A percentile compares a stretch with the other conserved stretches of the same genome.
Evolutionary conservation across 2,113 vertebrate genomes (phyloP).

Genomic region (Oncorhynchus tshawytscha): DNA sequence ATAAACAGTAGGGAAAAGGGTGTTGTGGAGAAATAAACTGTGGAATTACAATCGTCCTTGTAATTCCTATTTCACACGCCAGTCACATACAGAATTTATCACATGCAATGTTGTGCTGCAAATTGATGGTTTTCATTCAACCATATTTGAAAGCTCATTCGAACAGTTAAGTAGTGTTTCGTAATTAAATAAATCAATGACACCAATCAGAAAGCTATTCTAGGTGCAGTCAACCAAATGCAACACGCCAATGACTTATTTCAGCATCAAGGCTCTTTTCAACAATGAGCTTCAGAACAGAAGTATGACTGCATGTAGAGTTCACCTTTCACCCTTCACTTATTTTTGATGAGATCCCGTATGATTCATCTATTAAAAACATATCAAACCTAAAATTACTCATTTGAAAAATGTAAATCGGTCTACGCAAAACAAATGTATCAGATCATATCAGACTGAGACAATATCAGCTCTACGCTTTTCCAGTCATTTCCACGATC

Average conservation of each 20-base stretch:
- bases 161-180: neutral
- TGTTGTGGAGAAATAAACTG: no score
- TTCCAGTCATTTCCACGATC: no score
- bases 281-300: neutral
- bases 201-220: neutral
- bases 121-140: neutral
- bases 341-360: neutral
- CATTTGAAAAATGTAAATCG: neutral
- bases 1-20: no score
- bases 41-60: no score
- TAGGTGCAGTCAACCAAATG: neutral
- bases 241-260: neutral
- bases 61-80: neutral
- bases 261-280: neutral
- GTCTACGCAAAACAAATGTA: no score
- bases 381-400: neutral
- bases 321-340: neutral
- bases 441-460: no score
- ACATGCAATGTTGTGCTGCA: neutral
- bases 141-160: neutral
- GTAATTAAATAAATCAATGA: neutral
- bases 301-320: neutral
- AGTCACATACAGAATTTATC: neutral
- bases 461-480: no score
- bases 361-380: neutral